A percentile compares a stretch with the other conserved stretches of the same genome.
Evolutionary conservation across 2,888 invertebrate genomes (phyloP).

Genomic region (Melangyna quadrimaculata): DNA sequence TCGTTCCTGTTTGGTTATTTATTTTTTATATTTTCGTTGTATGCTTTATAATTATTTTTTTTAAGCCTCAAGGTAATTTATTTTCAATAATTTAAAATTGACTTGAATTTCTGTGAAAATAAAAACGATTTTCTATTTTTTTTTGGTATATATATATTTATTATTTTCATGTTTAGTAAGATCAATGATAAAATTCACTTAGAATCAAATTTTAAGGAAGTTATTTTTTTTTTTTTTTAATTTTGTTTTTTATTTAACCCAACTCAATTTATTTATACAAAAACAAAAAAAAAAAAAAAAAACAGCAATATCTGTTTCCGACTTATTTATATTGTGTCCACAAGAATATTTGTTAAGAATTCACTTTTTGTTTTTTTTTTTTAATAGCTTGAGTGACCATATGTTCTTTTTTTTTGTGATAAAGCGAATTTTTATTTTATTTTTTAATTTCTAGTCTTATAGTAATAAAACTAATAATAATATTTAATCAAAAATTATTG

Average conservation of each 20-base stretch:
- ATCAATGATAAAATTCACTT: background rate
- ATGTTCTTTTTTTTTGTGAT: background rate
- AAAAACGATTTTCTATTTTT: background rate
- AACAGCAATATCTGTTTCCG: slow-evolving; percentile 14
- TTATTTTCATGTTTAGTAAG: background rate
- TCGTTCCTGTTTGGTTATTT: background rate
- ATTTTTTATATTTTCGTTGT: background rate
- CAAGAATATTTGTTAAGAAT: slow-evolving; percentile 4
- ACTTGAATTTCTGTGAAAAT: too few species aligned
- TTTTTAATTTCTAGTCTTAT: background rate
- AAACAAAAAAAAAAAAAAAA: background rate
- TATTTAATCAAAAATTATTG: too few species aligned
- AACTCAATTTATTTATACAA: background rate
- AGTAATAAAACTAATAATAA: too few species aligned
- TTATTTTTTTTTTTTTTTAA: background rate
- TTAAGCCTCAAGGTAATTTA: background rate
- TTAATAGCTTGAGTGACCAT: background rate
- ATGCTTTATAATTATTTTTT: too few species aligned
- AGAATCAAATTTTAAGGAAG: background rate
- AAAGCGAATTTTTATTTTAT: background rate
- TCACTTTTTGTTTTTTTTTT: background rate
- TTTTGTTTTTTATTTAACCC: background rate
- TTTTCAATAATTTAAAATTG: too few species aligned
- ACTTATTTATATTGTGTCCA: slow-evolving; percentile 21
- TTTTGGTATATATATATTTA: background rate